A percentile compares a stretch with the other conserved stretches of the same genome.
Evolutionary conservation across 2,888 invertebrate genomes (phyloP).

Genomic region (Drosophila diplacantha): DNA sequence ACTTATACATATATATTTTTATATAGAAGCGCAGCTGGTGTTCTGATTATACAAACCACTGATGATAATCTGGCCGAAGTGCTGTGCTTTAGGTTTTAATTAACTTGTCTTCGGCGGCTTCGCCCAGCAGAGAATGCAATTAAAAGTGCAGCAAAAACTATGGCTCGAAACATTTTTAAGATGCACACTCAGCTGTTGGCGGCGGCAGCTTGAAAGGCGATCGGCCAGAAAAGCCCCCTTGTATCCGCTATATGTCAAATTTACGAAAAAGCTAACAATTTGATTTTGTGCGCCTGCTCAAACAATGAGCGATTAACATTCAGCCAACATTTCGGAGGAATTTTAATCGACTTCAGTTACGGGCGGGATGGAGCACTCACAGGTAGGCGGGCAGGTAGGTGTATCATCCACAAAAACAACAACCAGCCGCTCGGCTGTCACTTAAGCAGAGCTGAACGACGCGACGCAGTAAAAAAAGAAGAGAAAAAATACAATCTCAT

Average conservation of each 20-base stretch:
- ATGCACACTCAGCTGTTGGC: conserved; percentile 51
- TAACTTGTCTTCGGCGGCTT: conserved; percentile 59
- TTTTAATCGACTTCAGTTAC: conserved; percentile 64
- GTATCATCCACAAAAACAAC: conserved; percentile 32
- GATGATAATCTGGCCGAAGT: conserved; percentile 20
- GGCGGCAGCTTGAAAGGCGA: conserved; percentile 60
- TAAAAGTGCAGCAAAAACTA: conserved; percentile 48
- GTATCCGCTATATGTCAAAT: conserved; percentile 63
- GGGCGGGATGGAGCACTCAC: conserved; percentile 24
- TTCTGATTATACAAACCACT: conserved; percentile 5
- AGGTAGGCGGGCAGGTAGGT: conserved; percentile 50
- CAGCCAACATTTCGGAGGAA: conserved; percentile 54
- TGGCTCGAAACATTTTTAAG: conserved; percentile 30
- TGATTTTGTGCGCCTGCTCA: conserved; percentile 62
- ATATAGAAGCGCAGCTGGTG: conserved; percentile 31
- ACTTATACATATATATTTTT: conserved; percentile 28
- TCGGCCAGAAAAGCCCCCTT: conserved; percentile 14
- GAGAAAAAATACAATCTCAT: conserved; percentile 32
- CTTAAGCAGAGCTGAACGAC: conserved; percentile 50
- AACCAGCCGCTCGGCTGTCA: conserved; percentile 42
- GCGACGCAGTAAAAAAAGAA: conserved; percentile 4
- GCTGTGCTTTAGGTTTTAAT: conserved; percentile 50
- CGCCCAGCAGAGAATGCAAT: conserved; percentile 54
- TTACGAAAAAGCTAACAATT: conserved; percentile 59
- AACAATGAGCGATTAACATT: conserved; percentile 72